Base-by-base conservation (phyloP, 1,140 invertebrate genomes). In the Phocides pigmalion region DNA sequence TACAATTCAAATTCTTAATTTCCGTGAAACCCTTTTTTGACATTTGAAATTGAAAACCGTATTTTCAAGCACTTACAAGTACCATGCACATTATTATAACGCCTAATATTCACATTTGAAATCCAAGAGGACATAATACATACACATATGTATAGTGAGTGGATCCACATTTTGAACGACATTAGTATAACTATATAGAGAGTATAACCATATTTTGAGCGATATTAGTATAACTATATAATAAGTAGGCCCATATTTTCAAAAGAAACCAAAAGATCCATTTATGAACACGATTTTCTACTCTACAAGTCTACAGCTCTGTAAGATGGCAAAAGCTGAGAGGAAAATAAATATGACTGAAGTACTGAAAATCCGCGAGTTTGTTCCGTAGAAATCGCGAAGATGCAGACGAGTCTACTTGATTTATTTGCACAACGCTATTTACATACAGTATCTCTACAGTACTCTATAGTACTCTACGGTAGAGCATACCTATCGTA, bases 381-480 rank as follows among this genome's bases (percentile, higher is more conserved):
- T 46, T 46, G 19, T 46, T 46, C 17, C 9, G 15, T 20, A n/a
- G 42, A 19, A 46, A 46, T 46, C 22, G 42, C 17, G 11, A 19
- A 46, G 42, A n/a, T 5, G 35, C 19, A 19, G 22, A 19, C 42
- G 35, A 46, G 17, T 46, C 42, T 46, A 11, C 17, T 46, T 46
- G 42, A 46, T 46, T 20, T 46, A 46, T 46, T 46, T 19, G 16
- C 17, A 8, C 15, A 46, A 44, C 16, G 42, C 1, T 46, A 46
- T 46, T 46, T 46, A 19, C 42, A 46, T 46, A 22, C 42, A 20
- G 42, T 20, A 22, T 46, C 28, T 32, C 28, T 32, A 32, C 28
- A 12, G 35, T 2, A 9, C 42, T 32, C 28, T 32, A 32, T 3
- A 3, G 6, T 6, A 9, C 15, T 44, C 41, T 44, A 44, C 41